Conservation (phyloP, 2,797 vertebrate genomes). For the Salarias fasciatus region DNA sequence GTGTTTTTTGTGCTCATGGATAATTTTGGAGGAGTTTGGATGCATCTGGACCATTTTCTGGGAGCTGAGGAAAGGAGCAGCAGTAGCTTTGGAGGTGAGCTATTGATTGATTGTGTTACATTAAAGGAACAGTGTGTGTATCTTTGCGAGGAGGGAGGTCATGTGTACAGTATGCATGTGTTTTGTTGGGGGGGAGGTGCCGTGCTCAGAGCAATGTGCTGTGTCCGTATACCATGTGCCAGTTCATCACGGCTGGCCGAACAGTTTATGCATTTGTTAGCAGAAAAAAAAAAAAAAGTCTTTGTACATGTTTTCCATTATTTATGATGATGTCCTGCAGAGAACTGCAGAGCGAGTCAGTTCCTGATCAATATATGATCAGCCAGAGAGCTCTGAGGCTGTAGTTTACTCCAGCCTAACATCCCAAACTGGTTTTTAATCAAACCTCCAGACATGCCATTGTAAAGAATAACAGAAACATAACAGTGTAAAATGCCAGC, state of each 20-base stretch:
- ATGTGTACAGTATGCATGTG: conserved; percentile 36
- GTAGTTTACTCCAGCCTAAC: conserved; percentile 14
- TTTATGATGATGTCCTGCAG: conserved; percentile 20
- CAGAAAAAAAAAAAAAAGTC: conserved; percentile 11
- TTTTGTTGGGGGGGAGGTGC: conserved; percentile 33
- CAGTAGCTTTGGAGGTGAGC: conserved; percentile 14
- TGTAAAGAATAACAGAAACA: background rate
- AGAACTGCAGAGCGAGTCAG: conserved; percentile 23
- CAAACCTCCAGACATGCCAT: background rate
- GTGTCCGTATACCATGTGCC: conserved; percentile 25
- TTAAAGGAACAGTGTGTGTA: conserved; percentile 1
- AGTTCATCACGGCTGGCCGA: conserved; percentile 27
- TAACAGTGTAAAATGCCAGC: background rate
- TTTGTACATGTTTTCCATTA: conserved; percentile 16
- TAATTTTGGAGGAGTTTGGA: conserved; percentile 19
- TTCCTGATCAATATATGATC: conserved; percentile 65
- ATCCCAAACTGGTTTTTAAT: background rate
- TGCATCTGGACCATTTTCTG: conserved; percentile 1
- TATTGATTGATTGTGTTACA: conserved; percentile 21
- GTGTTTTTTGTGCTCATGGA: conserved; percentile 22
- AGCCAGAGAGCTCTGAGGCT: conserved; percentile 41
- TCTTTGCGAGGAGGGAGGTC: too few species aligned
- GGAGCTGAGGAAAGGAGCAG: conserved; percentile 8
- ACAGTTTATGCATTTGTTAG: conserved; percentile 32
- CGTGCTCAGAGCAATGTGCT: conserved; percentile 10